Percentiles rank a stretch among this genome's conserved stretches.
Conservation (phyloP, 2,797 vertebrate genomes). For the Eulemur rubriventer region DNA sequence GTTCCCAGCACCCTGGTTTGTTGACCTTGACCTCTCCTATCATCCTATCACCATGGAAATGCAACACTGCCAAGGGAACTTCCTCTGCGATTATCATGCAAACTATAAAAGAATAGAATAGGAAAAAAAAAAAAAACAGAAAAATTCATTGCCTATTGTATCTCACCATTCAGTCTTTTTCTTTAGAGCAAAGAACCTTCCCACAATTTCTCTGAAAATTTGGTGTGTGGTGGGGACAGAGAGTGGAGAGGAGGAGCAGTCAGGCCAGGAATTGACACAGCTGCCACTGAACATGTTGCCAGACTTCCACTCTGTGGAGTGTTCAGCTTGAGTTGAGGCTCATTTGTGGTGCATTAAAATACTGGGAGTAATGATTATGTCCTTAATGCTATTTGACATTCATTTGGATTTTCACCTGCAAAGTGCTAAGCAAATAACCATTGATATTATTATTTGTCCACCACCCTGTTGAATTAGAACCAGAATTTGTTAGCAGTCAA, state of each 20-base stretch:
- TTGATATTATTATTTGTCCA: not conserved
- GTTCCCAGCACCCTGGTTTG: conserved; percentile 60
- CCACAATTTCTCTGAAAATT: not conserved
- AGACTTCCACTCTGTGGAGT: not conserved
- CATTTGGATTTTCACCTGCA: not conserved
- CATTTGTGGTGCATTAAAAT: not conserved
- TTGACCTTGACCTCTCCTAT: conserved; percentile 69
- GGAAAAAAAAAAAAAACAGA: not conserved
- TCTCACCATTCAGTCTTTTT: conserved; percentile 17
- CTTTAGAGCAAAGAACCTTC: conserved; percentile 27
- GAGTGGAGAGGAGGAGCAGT: not conserved
- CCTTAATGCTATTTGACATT: not conserved
- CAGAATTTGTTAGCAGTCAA: not conserved
- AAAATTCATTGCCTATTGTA: conserved; percentile 44
- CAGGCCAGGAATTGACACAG: not conserved
- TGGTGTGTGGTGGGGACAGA: not conserved
- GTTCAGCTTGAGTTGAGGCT: not conserved
- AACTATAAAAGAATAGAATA: conserved; percentile 32
- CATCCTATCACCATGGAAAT: conserved; percentile 70
- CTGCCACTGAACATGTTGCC: not conserved
- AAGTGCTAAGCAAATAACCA: not conserved
- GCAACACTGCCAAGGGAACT: conserved; percentile 60
- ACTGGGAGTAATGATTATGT: not conserved
- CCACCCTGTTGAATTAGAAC: not conserved
- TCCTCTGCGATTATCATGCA: conserved; percentile 67